Conservation (phyloP, 2,888 invertebrate species). For the Thereva nobilitata region DNA sequence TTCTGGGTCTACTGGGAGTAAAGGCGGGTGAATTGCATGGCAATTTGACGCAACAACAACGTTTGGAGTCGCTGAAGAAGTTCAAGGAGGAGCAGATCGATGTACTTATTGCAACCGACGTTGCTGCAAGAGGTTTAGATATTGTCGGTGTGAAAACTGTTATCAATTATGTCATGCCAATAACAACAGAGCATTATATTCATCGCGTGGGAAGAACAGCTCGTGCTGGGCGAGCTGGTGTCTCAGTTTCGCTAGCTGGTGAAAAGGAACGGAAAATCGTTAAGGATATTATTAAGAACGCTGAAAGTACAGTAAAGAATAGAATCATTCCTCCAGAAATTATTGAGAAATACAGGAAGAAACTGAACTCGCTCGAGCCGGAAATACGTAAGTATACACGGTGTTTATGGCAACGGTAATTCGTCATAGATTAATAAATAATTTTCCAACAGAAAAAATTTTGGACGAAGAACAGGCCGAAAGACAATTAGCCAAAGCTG, state of each 20-base stretch:
- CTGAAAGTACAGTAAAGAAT: slow-evolving; percentile 83
- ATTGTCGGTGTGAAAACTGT: slow-evolving; percentile 97
- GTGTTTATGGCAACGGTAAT: not conserved
- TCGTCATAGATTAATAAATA: not conserved
- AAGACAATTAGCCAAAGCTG: slow-evolving; percentile 77
- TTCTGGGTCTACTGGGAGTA: slow-evolving; percentile 86
- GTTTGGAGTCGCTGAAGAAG: slow-evolving; percentile 83
- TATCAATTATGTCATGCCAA: slow-evolving; percentile 94
- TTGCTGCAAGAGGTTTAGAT: slow-evolving; percentile 90
- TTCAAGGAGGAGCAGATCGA: slow-evolving; percentile 86
- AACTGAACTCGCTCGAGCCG: slow-evolving; percentile 72
- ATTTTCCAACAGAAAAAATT: slow-evolving; percentile 63
- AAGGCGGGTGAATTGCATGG: slow-evolving; percentile 91
- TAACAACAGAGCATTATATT: slow-evolving; percentile 93
- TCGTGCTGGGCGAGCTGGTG: slow-evolving; percentile 89
- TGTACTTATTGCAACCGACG: slow-evolving; percentile 91
- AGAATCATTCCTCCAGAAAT: slow-evolving; percentile 87
- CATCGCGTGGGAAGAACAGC: slow-evolving; percentile 95
- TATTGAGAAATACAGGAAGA: slow-evolving; percentile 80
- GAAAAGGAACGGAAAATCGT: slow-evolving; percentile 90
- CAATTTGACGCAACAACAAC: slow-evolving; percentile 92
- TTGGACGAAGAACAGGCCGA: slow-evolving; percentile 85
- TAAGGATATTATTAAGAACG: slow-evolving; percentile 87
- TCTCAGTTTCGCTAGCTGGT: slow-evolving; percentile 92
- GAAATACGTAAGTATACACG: slow-evolving; percentile 67